Evolutionary conservation across 2,797 vertebrate species (phyloP).

Genomic region (Phataginus tricuspis): DNA sequence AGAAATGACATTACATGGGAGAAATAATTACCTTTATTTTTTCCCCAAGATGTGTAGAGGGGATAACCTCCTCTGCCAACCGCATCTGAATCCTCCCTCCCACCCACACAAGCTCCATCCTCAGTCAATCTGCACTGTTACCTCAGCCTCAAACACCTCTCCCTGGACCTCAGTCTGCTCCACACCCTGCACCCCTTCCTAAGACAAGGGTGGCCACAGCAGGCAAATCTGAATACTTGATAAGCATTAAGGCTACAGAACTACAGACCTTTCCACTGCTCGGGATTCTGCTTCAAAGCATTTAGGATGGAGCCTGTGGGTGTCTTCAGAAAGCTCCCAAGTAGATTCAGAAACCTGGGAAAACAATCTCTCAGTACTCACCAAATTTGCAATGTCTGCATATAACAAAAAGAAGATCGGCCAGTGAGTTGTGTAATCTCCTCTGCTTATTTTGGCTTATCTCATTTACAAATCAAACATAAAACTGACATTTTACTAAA

Average conservation of each 20-base stretch:
- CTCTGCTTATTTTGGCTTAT: neutral
- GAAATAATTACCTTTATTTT: neutral
- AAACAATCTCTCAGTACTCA: neutral
- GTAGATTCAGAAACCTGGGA: neutral
- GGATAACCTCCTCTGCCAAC: neutral
- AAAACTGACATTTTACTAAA: neutral
- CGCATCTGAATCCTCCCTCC: neutral
- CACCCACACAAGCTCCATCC: neutral
- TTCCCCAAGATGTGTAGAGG: neutral
- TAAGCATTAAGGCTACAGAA: neutral
- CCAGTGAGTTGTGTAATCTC: neutral
- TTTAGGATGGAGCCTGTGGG: neutral
- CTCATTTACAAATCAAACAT: constrained; percentile 4
- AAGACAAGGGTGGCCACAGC: neutral
- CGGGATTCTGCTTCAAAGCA: neutral
- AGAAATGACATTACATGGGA: neutral
- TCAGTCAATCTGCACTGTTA: neutral
- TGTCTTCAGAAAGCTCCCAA: neutral
- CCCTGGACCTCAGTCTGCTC: neutral
- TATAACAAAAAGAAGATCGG: neutral
- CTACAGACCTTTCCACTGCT: neutral
- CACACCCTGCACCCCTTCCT: neutral
- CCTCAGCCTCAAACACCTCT: neutral
- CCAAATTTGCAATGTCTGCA: neutral
- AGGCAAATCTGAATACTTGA: neutral